Evolutionary conservation across 2,888 invertebrate genomes (phyloP), one percentile per base, ranked within the genome.

Genomic region (Sussaba pulchella): DNA sequence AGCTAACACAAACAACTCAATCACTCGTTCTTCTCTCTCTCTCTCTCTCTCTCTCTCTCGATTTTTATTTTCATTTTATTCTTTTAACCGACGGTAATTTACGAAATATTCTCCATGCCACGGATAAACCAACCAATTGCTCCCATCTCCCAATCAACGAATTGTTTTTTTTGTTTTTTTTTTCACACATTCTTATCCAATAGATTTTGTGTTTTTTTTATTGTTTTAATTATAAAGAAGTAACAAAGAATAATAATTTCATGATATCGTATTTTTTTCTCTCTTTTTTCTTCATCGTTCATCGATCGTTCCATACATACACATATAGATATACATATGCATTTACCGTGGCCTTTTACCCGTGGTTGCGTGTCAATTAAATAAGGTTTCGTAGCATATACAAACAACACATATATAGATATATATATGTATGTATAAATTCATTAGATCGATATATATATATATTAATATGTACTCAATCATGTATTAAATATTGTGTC

Each of bases 171-270:
- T 5, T 31, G 6, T 31, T 5, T n/a, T n/a, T 43, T 26, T 31
- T 54, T 63, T 67, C 39, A 50, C 67, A 26, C 52, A 82, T 63
- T 72, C 71, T 81, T 80, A 78, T 61, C 50, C 45, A 67, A 78
- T 61, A 74, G 67, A 45, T 69, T 72, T 69, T 72, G 47, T 83
- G 89, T 89, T 88, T 90, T 88, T 90, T 89, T 86, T 89, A 88
- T 89, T 89, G 88, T 89, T 91, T 91, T 90, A 91, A 90, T 90
- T 91, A 91, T 91, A 91, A 91, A 91, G 91, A 91, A 91, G 91
- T 91, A 91, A 91, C 91, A 91, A 91, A 91, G 91, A 91, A 91
- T 91, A 91, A 90, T 91, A 91, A 91, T 90, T 91, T 91, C 88
- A 89, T 91, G 91, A 91, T 91, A 91, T 91, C 71, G 78, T 77